phyloP scores from a whole-genome alignment of 2,888 invertebrate species.

The Rhagonycha fulva region DNA sequence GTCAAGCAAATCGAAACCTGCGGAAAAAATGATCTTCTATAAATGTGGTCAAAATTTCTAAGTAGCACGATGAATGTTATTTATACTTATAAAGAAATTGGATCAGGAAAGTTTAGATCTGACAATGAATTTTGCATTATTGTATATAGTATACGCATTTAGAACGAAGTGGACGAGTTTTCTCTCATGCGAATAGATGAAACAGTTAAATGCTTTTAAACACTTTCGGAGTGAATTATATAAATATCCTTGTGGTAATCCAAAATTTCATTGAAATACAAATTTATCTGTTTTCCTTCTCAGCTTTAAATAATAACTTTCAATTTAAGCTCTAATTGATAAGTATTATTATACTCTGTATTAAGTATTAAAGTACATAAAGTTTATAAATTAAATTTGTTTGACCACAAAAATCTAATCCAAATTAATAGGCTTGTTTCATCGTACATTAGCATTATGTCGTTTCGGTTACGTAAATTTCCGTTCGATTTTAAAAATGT shows the following conservation, averaged over 20 bases:
- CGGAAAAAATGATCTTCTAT: not conserved
- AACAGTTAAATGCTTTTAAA: constrained; percentile 13
- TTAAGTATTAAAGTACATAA: not conserved
- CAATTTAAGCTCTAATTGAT: not conserved
- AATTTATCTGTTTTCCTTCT: not conserved
- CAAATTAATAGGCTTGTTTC: not conserved
- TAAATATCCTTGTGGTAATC: not conserved
- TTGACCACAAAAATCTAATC: not conserved
- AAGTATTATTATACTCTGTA: not conserved
- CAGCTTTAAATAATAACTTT: not conserved
- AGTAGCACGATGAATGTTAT: no score
- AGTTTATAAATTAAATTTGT: not conserved
- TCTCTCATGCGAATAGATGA: not conserved
- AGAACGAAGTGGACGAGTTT: not conserved
- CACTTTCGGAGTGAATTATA: not conserved
- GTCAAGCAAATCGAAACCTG: not conserved
- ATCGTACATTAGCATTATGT: not conserved
- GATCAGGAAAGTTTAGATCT: not conserved
- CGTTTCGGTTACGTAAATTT: not conserved
- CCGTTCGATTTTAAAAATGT: not conserved
- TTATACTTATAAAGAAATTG: no score
- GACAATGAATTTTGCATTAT: not conserved
- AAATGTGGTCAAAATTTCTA: no score
- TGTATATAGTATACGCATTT: not conserved
- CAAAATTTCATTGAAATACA: not conserved